Base-by-base conservation (phyloP, 2,888 invertebrate species). In the Boloria selene region DNA sequence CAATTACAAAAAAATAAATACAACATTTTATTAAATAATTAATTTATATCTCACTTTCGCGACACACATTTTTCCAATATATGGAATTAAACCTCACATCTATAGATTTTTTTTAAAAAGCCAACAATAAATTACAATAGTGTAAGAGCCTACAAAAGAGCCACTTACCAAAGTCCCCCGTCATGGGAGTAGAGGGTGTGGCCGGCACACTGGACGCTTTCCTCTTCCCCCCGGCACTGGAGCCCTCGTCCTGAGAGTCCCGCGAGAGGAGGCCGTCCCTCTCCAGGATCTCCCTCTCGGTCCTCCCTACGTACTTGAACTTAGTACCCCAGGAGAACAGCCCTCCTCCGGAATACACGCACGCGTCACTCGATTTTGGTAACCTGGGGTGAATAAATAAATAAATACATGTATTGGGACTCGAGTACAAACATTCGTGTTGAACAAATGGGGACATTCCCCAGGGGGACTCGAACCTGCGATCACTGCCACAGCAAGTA, bases 301-400 rank as follows among this genome's bases (percentile, higher is more conserved):
- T 98, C 75, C 98, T 94, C 0, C 98, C 98, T 79, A 96, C 95
- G 90, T 98, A 98, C 79, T 97, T 96, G 87, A 98, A 98, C 90
- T 98, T 98, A 42, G 98, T 97, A 66, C 98, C 98, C 95, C 97
- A 96, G 26, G 97, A 97, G 91, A 98, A 98, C 78, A 98, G 94
- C 56, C 97, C 97, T 58, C 98, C 98, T 61, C 98, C 97, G 17
- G 97, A 96, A 72, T 97, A 96, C 72, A 97, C 96, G 63, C 97
- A 96, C 58, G 97, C 97, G 85, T 97, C 97, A 68, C 96, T 95
- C 72, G 97, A 97, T 71, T 96, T 96, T 67, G 96, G 95, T 83
- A 98, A 94, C 70, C 98, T 98, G 88, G 13, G 83, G 65, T 4
- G n/a, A 14, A 7, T 26, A 61, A 31, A 22, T n/a, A 51, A n/a